These are phyloP conservation scores for Quadriops clusia DNA, from an alignment of 2,888 invertebrate species.

Conservation along the genomic window DNA sequence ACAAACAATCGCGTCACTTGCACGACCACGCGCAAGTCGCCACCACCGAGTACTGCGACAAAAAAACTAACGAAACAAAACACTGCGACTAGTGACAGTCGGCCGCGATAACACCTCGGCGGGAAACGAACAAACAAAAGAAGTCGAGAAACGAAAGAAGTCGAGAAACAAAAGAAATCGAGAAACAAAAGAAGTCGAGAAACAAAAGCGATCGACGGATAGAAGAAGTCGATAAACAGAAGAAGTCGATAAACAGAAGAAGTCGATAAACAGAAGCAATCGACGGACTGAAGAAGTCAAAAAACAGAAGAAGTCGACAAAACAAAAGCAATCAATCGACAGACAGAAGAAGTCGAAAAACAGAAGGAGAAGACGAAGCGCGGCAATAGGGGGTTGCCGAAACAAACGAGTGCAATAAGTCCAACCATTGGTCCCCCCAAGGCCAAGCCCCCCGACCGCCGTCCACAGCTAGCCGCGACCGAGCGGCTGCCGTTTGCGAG, in stretches of 20 bases:
- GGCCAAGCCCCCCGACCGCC: constrained; percentile 1
- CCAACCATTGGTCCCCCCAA: constrained; percentile 1
- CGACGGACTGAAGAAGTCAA: neutral
- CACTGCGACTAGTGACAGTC: no score
- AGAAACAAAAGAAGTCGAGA: constrained; percentile 1
- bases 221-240: neutral
- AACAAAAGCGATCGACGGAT: neutral
- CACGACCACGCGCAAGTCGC: no score
- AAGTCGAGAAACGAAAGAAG: constrained; percentile 1
- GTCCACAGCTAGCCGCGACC: constrained; percentile 7
- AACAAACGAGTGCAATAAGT: constrained; percentile 8
- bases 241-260: no score
- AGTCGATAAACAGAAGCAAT: no score
- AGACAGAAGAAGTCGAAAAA: neutral
- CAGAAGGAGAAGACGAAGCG: constrained; percentile 5
- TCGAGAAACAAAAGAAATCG: neutral
- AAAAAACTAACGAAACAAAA: no score
- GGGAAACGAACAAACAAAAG: no score
- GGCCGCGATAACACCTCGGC: no score
- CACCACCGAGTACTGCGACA: no score
- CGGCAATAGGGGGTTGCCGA: constrained; percentile 6
- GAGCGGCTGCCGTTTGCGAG: constrained; percentile 11
- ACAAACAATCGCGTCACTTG: no score
- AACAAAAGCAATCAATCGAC: neutral
- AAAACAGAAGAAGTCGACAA: constrained; percentile 1